These are phyloP conservation scores for Tychaedon coryphoeus DNA, from an alignment of 2,113 vertebrate genomes.

Conservation along the genomic window DNA sequence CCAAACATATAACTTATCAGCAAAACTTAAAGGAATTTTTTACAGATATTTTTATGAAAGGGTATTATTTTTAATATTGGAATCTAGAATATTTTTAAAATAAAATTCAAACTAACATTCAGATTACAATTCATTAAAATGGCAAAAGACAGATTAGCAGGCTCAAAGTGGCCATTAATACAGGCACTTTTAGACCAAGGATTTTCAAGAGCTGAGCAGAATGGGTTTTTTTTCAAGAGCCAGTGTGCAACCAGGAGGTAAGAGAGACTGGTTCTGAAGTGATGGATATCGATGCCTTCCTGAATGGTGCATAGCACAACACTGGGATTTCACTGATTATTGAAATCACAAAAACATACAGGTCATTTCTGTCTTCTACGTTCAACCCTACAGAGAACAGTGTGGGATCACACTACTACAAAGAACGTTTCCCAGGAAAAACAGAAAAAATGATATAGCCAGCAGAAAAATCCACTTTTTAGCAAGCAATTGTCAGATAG, in stretches of 20 bases:
- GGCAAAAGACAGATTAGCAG: neutral
- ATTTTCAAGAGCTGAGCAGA: neutral
- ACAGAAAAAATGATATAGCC: neutral
- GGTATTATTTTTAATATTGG: neutral
- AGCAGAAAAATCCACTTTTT: neutral
- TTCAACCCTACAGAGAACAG: neutral
- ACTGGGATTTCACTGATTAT: neutral
- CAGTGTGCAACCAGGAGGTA: neutral
- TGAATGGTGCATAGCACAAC: neutral
- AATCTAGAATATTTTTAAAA: slow-evolving; percentile 3
- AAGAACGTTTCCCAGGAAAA: neutral
- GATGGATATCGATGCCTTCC: neutral
- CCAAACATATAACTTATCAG: neutral
- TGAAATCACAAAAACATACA: neutral
- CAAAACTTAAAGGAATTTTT: slow-evolving; percentile 22
- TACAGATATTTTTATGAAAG: neutral
- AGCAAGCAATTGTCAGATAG: neutral
- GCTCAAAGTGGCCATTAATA: neutral
- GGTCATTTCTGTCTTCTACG: neutral
- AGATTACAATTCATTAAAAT: slow-evolving; percentile 7
- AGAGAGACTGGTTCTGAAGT: neutral
- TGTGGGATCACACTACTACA: neutral
- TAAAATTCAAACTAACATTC: neutral
- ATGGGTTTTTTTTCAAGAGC: neutral
- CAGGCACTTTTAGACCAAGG: neutral